These are phyloP conservation scores for Lamellibrachia columna DNA, from an alignment of 2,888 invertebrate genomes.

Conservation along the genomic window DNA sequence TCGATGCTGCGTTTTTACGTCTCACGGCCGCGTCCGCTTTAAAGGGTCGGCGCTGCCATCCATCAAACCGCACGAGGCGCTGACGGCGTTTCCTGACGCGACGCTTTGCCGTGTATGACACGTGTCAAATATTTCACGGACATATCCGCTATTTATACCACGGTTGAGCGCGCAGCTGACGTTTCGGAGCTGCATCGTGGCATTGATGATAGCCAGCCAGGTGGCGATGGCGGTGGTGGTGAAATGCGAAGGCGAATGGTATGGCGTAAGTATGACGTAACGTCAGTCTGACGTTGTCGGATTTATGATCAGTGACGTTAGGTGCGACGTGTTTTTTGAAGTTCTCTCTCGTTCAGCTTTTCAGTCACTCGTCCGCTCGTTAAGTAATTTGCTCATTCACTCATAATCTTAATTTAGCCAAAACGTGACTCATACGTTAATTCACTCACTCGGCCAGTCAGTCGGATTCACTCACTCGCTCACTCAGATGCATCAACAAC, in stretches of 20 bases:
- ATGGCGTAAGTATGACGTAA: neutral
- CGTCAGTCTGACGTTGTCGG: neutral
- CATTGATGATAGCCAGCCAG: neutral
- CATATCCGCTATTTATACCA: slow-evolving; percentile 12
- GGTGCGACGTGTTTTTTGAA: neutral
- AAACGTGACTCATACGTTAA: neutral
- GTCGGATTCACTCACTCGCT: neutral
- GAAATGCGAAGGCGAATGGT: neutral
- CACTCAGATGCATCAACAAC: neutral
- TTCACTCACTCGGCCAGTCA: neutral
- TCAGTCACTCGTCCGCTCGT: neutral
- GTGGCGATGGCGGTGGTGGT: neutral
- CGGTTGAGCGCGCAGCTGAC: neutral
- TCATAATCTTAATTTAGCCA: neutral
- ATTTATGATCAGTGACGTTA: neutral
- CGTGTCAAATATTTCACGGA: neutral
- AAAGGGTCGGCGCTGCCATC: neutral
- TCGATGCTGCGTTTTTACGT: neutral
- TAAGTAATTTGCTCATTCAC: neutral
- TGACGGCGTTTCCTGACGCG: neutral
- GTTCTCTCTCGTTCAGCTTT: neutral
- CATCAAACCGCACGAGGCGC: neutral
- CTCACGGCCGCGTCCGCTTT: neutral
- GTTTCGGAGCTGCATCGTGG: neutral
- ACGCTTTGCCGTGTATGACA: neutral